Percentiles rank a stretch among this genome's conserved stretches.
Evolutionary conservation across 2,113 vertebrate species (phyloP).

Genomic region (Lipotes vexillifer): DNA sequence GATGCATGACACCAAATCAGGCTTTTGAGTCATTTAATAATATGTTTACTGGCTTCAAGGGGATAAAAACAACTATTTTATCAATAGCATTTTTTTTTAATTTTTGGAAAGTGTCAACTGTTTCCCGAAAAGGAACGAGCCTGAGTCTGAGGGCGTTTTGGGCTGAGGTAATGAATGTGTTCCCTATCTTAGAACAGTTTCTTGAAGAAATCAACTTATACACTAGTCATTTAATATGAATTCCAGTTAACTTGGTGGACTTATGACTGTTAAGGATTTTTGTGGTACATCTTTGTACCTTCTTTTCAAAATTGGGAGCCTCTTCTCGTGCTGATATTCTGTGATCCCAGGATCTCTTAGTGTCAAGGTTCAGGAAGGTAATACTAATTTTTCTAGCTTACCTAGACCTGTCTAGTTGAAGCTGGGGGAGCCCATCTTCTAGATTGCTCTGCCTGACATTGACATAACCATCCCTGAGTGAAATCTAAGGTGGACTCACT

Average conservation of each 20-base stretch:
- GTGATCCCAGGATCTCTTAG: background rate
- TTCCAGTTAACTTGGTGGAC: background rate
- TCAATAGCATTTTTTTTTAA: background rate
- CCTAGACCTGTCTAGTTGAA: background rate
- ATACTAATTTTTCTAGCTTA: background rate
- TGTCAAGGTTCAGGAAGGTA: background rate
- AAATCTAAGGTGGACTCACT: background rate
- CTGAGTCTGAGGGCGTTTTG: background rate
- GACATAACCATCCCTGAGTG: background rate
- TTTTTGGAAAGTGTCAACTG: fast-evolving
- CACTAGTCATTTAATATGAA: background rate
- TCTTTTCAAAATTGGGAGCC: background rate
- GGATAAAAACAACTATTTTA: background rate
- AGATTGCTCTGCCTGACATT: background rate
- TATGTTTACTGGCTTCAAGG: constrained; percentile 1
- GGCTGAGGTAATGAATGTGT: background rate
- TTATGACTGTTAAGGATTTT: background rate
- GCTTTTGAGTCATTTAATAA: background rate
- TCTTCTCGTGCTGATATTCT: background rate
- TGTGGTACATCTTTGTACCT: background rate
- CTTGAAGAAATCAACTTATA: background rate
- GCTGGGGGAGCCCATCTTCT: background rate
- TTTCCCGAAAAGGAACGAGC: background rate
- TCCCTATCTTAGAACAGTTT: background rate
- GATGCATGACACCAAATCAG: background rate